A percentile compares a stretch with the other conserved stretches of the same genome.
phyloP scores from a whole-genome alignment of 2,888 invertebrate species.

The Eurytoma adleriae region DNA sequence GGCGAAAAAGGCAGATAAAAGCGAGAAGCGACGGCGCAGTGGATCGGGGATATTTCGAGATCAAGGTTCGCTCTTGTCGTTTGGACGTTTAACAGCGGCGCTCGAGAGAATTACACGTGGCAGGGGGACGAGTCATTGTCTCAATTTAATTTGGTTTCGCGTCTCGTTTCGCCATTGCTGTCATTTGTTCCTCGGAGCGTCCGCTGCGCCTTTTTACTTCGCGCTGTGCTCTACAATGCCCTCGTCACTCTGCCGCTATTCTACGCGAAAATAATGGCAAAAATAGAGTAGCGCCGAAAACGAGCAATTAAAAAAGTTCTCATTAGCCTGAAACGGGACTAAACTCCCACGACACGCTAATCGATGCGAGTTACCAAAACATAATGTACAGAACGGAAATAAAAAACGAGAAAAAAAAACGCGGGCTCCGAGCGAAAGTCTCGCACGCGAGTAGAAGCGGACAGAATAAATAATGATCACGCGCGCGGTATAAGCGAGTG shows the following conservation, averaged over 20 bases:
- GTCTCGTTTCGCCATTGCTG: not conserved
- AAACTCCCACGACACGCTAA: no score
- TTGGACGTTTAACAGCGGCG: constrained; percentile 24
- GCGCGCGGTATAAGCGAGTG: constrained; percentile 58
- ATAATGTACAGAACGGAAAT: not conserved
- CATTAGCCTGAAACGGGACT: no score
- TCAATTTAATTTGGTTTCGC: constrained; percentile 33
- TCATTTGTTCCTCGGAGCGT: not conserved
- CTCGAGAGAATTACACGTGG: constrained; percentile 26
- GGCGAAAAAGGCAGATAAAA: constrained; percentile 1
- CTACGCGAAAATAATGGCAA: no score
- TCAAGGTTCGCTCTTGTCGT: constrained; percentile 38
- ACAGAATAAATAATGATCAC: constrained; percentile 61
- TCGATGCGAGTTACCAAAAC: not conserved
- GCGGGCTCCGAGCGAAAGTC: not conserved
- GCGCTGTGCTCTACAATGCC: no score
- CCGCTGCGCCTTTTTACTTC: no score
- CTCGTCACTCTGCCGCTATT: no score
- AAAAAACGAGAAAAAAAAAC: not conserved
- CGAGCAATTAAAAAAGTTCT: no score
- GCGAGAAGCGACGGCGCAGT: constrained; percentile 14
- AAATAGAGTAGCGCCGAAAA: no score
- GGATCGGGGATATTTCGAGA: constrained; percentile 50
- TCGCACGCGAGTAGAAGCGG: constrained; percentile 5
- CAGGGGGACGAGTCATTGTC: constrained; percentile 22